Evolutionary conservation across 2,797 vertebrate genomes (phyloP), one percentile per base, ranked within the genome.

Genomic region (Pampus argenteus): DNA sequence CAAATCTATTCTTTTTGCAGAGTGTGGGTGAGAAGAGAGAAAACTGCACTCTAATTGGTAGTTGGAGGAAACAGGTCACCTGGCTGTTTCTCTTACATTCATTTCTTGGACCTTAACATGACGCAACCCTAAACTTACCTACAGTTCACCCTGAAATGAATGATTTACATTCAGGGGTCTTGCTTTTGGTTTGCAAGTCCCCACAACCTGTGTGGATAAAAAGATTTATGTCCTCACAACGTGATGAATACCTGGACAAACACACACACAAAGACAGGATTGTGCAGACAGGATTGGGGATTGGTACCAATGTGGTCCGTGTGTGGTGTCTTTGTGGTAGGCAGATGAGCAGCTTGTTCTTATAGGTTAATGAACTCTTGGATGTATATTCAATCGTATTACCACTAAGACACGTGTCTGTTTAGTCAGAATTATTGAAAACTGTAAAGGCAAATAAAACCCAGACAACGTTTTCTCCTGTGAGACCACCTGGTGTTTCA

Each of bases 1-100:
- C 34, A 36, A 36, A 11, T 71, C 63, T 65, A 52, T 71, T 67
- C 52, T 62, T 66, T 22, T 44, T 70, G 22, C 57, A 28, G 25
- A n/a, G 40, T 69, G 78, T 79, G 64, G 42, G 70, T 74, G 72
- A 5, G 4, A 58, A 64, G 50, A 59, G 47, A 62, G 55, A 72
- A 68, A 76, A 49, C 55, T n/a, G 14, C 59, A 56, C 29, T 85
- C 34, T 81, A 88, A 88, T 85, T 86, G 61, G 50, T 79, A 55
- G 38, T 77, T 81, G 51, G 52, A 76, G 49, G 29, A 83, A 71
- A 73, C 60, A 14, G 56, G 65, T 81, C 10, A 2, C 47, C 38
- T 71, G 31, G 11, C 42, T 55, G 45, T 71, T 76, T n/a, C n/a
- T n/a, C n/a, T n/a, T n/a, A n/a, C n/a, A n/a, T n/a, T n/a, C n/a